Evolutionary conservation across 2,888 invertebrate species (phyloP).

Genomic region (Hypomecis punctinalis): DNA sequence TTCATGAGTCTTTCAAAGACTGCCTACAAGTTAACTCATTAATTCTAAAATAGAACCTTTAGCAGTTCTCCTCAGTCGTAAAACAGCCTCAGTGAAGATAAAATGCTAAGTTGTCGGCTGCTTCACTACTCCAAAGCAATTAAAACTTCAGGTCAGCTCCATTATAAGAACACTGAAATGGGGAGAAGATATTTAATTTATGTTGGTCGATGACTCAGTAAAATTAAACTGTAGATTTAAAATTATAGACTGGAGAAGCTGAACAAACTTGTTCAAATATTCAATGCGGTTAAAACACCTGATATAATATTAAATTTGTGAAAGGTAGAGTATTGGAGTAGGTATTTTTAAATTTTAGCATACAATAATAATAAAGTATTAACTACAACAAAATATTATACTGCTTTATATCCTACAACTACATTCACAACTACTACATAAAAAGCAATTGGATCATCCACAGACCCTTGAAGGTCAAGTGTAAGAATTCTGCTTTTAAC

Average conservation of each 20-base stretch:
- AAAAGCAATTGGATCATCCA: too few relatives aligned
- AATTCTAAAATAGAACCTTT: conserved; percentile 13
- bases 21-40: conserved; percentile 11
- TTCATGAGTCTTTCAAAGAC: too few relatives aligned
- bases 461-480: too few relatives aligned
- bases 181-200: conserved; percentile 4
- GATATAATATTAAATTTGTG: conserved; percentile 31
- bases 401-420: too few relatives aligned
- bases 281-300: conserved; percentile 32
- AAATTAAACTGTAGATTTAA: neutral
- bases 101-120: conserved; percentile 34
- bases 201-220: conserved; percentile 6
- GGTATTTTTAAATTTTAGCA: too few relatives aligned
- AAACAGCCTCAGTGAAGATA: conserved; percentile 23
- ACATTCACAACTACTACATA: too few relatives aligned
- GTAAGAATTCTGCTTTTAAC: too few relatives aligned
- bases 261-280: conserved; percentile 34
- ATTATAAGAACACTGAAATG: conserved; percentile 24
- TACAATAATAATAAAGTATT: too few relatives aligned
- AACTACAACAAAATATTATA: too few relatives aligned
- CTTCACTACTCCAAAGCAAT: conserved; percentile 46
- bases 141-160: conserved; percentile 48
- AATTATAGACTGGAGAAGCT: neutral
- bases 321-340: conserved; percentile 23
- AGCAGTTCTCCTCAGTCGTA: conserved; percentile 5